phyloP scores from a whole-genome alignment of 2,888 invertebrate species.

The Agrenia bidenticulata region DNA sequence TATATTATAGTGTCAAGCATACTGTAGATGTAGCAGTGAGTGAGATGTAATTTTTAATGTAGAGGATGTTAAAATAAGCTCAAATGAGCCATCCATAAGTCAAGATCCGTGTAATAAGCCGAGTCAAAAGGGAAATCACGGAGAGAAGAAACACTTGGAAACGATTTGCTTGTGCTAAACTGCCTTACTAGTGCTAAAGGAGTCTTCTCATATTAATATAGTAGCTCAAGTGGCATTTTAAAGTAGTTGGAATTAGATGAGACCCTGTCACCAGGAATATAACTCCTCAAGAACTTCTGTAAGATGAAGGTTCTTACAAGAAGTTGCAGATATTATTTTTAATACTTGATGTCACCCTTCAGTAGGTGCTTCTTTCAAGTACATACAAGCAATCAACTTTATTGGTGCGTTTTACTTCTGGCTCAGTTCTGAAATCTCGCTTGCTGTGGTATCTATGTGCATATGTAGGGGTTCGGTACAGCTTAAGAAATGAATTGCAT shows the following conservation, averaged over 20 bases:
- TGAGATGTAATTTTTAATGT: conserved; percentile 5
- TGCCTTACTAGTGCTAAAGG: background rate
- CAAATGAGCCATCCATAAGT: conserved; percentile 25
- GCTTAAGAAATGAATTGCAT: background rate
- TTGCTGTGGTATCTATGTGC: too few relatives aligned
- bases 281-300: too few relatives aligned
- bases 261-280: conserved; percentile 4
- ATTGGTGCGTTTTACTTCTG: too few relatives aligned
- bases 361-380: too few relatives aligned
- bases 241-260: conserved; percentile 2
- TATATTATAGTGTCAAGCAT: too few relatives aligned
- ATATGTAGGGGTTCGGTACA: too few relatives aligned
- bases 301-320: too few relatives aligned
- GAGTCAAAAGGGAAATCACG: conserved; percentile 19
- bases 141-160: conserved; percentile 27
- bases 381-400: too few relatives aligned
- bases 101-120: conserved; percentile 28
- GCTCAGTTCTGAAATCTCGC: too few relatives aligned
- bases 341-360: too few relatives aligned
- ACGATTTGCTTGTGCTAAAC: conserved; percentile 25
- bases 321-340: too few relatives aligned
- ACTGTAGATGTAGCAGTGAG: too few relatives aligned
- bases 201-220: background rate
- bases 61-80: conserved; percentile 18
- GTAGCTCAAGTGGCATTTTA: background rate